Conservation (phyloP, 2,113 vertebrate species). For the Pungitius pungitius region DNA sequence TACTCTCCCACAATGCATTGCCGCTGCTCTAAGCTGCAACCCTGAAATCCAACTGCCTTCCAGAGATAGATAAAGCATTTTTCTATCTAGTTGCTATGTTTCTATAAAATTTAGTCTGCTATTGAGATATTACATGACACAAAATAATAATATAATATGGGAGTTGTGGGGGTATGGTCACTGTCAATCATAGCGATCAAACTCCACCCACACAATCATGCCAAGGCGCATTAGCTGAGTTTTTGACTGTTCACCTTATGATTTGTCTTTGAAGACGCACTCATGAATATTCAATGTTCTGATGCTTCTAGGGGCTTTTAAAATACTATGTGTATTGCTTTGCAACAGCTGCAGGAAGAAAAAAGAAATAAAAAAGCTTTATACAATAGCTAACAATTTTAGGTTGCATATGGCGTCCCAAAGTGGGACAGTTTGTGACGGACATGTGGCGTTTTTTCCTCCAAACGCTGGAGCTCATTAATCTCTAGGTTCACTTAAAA, state of each 20-base stretch:
- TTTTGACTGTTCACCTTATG: neutral
- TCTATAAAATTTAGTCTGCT: neutral
- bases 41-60: neutral
- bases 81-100: neutral
- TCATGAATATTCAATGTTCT: neutral
- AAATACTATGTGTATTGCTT: neutral
- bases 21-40: neutral
- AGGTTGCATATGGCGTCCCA: neutral
- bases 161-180: neutral
- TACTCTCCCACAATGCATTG: slow-evolving; percentile 10
- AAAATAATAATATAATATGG: neutral
- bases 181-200: neutral
- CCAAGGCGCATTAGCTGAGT: neutral
- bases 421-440: neutral
- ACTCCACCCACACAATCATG: neutral
- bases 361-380: neutral
- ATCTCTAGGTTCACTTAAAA: neutral
- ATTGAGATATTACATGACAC: neutral
- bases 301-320: neutral
- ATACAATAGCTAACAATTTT: neutral
- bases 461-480: neutral
- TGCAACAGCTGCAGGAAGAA: neutral
- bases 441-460: neutral
- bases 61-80: neutral
- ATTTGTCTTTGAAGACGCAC: neutral